Conservation (phyloP, 2,888 invertebrate species). For the Nasonovia ribisnigri region DNA sequence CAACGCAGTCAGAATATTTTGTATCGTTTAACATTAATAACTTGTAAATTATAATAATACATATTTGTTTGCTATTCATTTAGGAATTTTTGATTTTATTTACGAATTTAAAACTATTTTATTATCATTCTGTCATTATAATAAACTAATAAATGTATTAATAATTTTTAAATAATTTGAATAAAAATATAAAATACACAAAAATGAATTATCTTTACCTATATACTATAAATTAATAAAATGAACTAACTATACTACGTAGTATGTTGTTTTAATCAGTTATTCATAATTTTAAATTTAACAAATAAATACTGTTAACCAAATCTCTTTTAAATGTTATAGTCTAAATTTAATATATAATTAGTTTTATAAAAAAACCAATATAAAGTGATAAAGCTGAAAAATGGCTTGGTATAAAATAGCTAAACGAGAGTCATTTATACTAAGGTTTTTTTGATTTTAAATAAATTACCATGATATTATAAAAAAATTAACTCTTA, state of each 20-base stretch:
- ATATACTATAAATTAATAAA: neutral
- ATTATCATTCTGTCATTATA: neutral
- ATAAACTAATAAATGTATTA: too few species aligned
- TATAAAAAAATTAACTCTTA: neutral
- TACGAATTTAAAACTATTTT: neutral
- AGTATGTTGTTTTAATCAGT: neutral
- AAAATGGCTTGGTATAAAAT: neutral
- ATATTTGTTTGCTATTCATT: neutral
- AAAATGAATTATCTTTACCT: too few species aligned
- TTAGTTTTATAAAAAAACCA: neutral
- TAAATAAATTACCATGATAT: neutral
- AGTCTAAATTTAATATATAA: neutral
- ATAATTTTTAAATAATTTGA: too few species aligned
- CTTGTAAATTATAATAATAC: neutral
- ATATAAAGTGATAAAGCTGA: neutral
- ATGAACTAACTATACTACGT: neutral
- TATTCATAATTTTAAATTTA: neutral
- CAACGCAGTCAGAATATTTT: neutral
- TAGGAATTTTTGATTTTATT: neutral
- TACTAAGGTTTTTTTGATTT: neutral
- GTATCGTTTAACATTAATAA: neutral
- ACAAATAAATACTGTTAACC: neutral
- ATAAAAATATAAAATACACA: too few species aligned
- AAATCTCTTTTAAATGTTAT: neutral
- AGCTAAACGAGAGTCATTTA: neutral